These are phyloP conservation scores for Xiphorhynchus elegans DNA, from an alignment of 2,113 vertebrate genomes.

Conservation along the genomic window DNA sequence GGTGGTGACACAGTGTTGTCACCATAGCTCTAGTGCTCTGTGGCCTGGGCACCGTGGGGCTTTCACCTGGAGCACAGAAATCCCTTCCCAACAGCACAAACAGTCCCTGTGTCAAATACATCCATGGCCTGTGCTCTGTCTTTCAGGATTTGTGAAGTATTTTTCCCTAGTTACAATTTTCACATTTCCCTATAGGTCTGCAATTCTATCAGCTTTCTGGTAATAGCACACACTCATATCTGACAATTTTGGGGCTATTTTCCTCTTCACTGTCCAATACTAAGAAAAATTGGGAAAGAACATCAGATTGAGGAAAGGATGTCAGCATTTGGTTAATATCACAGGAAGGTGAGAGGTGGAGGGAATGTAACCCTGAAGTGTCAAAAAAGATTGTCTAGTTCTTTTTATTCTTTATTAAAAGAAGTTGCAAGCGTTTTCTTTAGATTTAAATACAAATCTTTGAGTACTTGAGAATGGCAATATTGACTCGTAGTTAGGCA, in stretches of 20 bases:
- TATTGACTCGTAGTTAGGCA: background rate
- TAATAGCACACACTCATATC: background rate
- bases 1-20: background rate
- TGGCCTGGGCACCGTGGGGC: rapidly evolving
- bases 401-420: background rate
- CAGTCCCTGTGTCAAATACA: rapidly evolving
- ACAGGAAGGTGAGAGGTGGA: background rate
- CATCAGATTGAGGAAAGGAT: background rate
- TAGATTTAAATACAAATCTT: background rate
- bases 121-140: background rate
- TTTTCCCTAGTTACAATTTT: background rate
- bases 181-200: background rate
- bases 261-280: background rate
- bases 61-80: background rate
- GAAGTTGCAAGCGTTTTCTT: background rate
- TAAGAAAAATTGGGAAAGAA: background rate
- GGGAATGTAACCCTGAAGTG: background rate
- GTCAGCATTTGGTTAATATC: background rate
- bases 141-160: background rate
- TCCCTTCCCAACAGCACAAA: background rate
- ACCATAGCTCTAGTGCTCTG: background rate
- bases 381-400: background rate
- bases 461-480: background rate
- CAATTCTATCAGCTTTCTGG: background rate
- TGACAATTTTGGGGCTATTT: background rate